A percentile compares a stretch with the other conserved stretches of the same genome.
Evolutionary conservation across 2,888 invertebrate genomes (phyloP).

Genomic region (Halictus ligatus): DNA sequence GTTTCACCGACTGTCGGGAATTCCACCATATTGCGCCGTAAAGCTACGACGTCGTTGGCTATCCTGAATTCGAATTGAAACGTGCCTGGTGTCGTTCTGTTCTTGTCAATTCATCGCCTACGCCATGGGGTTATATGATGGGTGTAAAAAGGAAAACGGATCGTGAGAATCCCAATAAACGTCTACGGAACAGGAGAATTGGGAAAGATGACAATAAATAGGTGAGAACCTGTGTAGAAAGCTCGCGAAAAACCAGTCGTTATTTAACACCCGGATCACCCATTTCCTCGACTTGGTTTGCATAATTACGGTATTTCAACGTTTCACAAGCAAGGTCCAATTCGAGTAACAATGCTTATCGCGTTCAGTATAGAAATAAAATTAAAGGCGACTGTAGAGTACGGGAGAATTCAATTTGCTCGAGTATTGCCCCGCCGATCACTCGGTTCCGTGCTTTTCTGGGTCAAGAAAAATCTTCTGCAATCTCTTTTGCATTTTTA

Average conservation of each 20-base stretch:
- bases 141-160: constrained; percentile 54
- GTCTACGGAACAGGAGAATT: constrained; percentile 22
- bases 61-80: constrained; percentile 68
- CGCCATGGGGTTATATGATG: constrained; percentile 42
- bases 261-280: neutral
- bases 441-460: neutral
- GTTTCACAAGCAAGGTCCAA: neutral
- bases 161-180: constrained; percentile 41
- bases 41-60: constrained; percentile 47
- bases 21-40: constrained; percentile 58
- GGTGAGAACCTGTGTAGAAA: neutral
- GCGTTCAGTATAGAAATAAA: neutral
- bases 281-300: neutral
- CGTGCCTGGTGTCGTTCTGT: constrained; percentile 49
- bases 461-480: neutral
- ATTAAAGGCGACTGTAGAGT: neutral
- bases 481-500: neutral
- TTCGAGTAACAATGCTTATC: neutral
- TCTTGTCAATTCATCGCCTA: constrained; percentile 60
- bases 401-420: neutral
- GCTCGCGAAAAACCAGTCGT: neutral
- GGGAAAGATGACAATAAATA: constrained; percentile 34
- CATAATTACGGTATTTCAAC: neutral
- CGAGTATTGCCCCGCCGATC: neutral
- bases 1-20: constrained; percentile 62